Percentiles rank a stretch among this genome's conserved stretches.
These are phyloP conservation scores for Artemia sinica DNA, from an alignment of 2,888 invertebrate genomes.

Conservation along the genomic window DNA sequence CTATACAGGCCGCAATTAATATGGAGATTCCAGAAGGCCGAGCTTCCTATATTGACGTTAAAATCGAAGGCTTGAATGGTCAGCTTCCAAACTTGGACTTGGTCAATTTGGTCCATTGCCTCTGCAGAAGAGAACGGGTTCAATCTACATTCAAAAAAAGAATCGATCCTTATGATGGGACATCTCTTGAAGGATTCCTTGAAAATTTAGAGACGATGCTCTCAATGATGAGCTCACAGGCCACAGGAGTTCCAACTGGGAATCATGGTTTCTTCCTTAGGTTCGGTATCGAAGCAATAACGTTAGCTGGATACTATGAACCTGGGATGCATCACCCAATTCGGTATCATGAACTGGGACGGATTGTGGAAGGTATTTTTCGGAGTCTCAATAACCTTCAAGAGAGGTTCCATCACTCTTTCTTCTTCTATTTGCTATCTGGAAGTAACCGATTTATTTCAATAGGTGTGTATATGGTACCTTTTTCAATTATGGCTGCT, in stretches of 20 bases:
- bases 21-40: conserved; percentile 59
- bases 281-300: conserved; percentile 48
- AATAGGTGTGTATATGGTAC: conserved; percentile 43
- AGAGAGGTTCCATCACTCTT: conserved; percentile 94
- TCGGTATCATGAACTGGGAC: conserved; percentile 30
- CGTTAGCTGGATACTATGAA: conserved; percentile 49
- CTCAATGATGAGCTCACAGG: conserved; percentile 59
- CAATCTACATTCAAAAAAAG: conserved; percentile 57
- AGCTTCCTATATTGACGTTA: conserved; percentile 47
- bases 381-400: conserved; percentile 90
- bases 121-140: conserved; percentile 66
- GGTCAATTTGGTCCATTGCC: conserved; percentile 75
- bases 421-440: conserved; percentile 87
- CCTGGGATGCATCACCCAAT: conserved; percentile 30
- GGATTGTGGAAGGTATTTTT: conserved; percentile 68
- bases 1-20: conserved; percentile 85
- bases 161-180: conserved; percentile 26
- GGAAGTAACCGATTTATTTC: conserved; percentile 73
- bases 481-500: not conserved
- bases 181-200: conserved; percentile 38
- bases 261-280: conserved; percentile 88
- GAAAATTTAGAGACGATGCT: conserved; percentile 55
- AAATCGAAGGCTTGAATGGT: conserved; percentile 84
- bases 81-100: conserved; percentile 93
- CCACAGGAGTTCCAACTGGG: conserved; percentile 78